A percentile compares a stretch with the other conserved stretches of the same genome.
These are phyloP conservation scores for Scaptomyza reducta DNA, from an alignment of 2,888 invertebrate species.

Conservation along the genomic window DNA sequence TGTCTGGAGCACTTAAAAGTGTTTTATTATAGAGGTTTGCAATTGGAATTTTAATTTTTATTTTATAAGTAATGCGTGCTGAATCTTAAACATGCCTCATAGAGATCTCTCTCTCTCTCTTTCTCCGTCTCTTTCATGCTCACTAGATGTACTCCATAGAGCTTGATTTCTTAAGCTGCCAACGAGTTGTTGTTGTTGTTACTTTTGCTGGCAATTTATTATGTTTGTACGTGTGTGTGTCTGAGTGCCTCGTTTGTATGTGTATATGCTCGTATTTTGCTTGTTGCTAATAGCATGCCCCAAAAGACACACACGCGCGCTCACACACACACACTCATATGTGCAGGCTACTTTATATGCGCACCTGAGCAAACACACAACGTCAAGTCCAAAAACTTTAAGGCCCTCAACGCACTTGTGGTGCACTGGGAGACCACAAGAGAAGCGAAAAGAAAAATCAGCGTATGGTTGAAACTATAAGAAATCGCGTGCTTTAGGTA, in stretches of 20 bases:
- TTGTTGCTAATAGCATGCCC: constrained; percentile 58
- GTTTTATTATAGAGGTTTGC: constrained; percentile 75
- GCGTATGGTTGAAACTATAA: background rate
- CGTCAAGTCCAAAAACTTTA: constrained; percentile 55
- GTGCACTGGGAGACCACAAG: constrained; percentile 28
- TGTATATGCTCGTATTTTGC: constrained; percentile 37
- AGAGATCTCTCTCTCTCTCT: constrained; percentile 33
- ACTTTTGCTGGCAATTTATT: constrained; percentile 65
- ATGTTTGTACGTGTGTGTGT: constrained; percentile 58
- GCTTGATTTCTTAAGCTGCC: constrained; percentile 48
- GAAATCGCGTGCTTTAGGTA: background rate
- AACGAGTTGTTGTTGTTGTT: constrained; percentile 31
- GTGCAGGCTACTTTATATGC: constrained; percentile 72
- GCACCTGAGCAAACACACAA: constrained; percentile 62
- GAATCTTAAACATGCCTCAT: constrained; percentile 69
- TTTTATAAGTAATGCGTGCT: constrained; percentile 74
- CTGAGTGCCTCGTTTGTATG: constrained; percentile 1
- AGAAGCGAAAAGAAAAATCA: constrained; percentile 25
- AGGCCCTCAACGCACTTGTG: constrained; percentile 51
- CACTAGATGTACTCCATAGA: background rate
- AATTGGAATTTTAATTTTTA: constrained; percentile 78
- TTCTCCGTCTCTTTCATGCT: constrained; percentile 7
- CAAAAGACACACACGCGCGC: constrained; percentile 35
- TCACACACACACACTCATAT: constrained; percentile 20
- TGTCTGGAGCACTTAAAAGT: constrained; percentile 64